Percentiles rank a stretch among this genome's conserved stretches.
These are phyloP conservation scores for roundworm (Caenorhabditis elegans) DNA, from an alignment of 1,140 invertebrate genomes.

Conservation along the genomic window DNA sequence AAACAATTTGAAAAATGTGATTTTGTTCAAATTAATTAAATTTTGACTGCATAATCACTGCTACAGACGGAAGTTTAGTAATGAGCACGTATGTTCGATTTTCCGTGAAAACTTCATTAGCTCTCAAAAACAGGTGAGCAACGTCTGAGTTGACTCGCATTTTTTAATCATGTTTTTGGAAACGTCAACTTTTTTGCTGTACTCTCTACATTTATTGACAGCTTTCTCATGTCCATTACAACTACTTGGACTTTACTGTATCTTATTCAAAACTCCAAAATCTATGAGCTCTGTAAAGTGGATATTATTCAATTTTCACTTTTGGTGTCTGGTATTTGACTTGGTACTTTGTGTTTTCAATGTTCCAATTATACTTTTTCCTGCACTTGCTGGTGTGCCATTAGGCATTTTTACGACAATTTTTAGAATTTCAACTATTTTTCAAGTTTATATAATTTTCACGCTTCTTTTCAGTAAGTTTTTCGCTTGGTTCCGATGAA, in stretches of 20 bases:
- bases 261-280: background rate
- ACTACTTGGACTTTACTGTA: background rate
- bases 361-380: background rate
- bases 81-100: too few relatives aligned
- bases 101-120: too few relatives aligned
- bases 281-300: background rate
- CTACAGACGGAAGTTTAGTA: too few relatives aligned
- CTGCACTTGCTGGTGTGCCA: background rate
- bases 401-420: background rate
- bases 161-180: too few relatives aligned
- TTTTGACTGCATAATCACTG: too few relatives aligned
- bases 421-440: background rate
- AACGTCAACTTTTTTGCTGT: background rate
- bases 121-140: too few relatives aligned
- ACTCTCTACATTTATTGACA: background rate
- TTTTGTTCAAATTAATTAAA: too few relatives aligned
- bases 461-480: background rate
- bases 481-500: too few relatives aligned
- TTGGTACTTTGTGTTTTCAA: background rate
- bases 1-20: too few relatives aligned
- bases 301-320: background rate
- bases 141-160: too few relatives aligned
- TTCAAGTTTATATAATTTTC: background rate
- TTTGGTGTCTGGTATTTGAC: background rate
- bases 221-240: background rate